phyloP scores from a whole-genome alignment of 2,888 invertebrate species.

The Chirona hameri region DNA sequence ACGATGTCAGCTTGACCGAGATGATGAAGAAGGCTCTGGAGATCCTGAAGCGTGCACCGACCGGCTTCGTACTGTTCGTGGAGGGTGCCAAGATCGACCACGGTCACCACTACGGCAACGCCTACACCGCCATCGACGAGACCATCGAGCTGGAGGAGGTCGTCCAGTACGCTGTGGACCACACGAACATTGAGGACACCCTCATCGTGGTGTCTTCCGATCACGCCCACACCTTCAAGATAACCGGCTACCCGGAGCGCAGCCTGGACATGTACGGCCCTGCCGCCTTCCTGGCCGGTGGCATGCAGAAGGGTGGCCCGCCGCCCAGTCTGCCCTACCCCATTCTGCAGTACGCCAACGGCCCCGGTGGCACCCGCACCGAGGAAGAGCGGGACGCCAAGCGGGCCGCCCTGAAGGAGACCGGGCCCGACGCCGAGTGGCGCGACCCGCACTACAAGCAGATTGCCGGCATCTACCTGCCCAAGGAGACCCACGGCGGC shows the following conservation, averaged over 20 bases:
- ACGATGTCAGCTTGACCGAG: neutral
- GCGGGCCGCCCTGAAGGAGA: neutral
- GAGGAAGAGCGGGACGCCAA: neutral
- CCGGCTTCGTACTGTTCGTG: neutral
- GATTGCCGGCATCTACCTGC: constrained; percentile 9
- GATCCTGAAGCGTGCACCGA: constrained; percentile 13
- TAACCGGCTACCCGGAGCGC: neutral
- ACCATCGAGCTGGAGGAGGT: constrained; percentile 11
- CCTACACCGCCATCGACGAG: neutral
- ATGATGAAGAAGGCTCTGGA: constrained; percentile 6
- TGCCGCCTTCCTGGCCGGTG: neutral
- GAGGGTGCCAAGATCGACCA: constrained; percentile 10
- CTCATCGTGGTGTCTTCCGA: neutral
- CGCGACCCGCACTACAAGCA: constrained; percentile 11
- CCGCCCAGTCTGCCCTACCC: neutral
- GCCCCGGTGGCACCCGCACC: neutral
- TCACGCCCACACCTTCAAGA: constrained; percentile 13
- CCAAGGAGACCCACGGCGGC: neutral
- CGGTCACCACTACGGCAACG: constrained; percentile 10
- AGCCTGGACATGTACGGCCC: neutral
- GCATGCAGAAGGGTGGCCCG: neutral
- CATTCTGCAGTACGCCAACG: constrained; percentile 4
- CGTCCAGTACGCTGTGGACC: neutral
- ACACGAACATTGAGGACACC: neutral
- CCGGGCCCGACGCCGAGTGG: neutral